A percentile compares a stretch with the other conserved stretches of the same genome.
Conservation (phyloP, 2,888 invertebrate species). For the Piscicola geometra region DNA sequence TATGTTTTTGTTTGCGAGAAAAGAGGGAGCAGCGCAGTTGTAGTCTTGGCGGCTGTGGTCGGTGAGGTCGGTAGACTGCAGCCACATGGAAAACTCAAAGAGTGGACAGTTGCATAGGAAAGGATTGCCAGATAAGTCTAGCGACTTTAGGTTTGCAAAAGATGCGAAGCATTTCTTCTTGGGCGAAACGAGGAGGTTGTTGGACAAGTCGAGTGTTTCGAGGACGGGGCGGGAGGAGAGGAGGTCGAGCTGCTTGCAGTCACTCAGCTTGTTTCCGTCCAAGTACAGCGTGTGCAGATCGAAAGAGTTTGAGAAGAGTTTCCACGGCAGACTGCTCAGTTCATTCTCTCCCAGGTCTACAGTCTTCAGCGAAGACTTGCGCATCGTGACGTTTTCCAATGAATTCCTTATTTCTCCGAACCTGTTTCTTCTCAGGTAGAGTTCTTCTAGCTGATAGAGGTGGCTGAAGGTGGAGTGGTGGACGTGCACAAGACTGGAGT, state of each 20-base stretch:
- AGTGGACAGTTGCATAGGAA: conserved; percentile 33
- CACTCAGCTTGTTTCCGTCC: conserved; percentile 33
- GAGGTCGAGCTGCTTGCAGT: conserved; percentile 25
- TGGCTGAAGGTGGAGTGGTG: conserved; percentile 33
- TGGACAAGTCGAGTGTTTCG: conserved; percentile 35
- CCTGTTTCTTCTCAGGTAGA: conserved; percentile 32
- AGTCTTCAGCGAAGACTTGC: conserved; percentile 32
- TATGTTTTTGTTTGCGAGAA: conserved; percentile 18
- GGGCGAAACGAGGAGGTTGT: conserved; percentile 33
- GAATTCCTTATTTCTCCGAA: conserved; percentile 33
- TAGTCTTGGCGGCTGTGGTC: conserved; percentile 12
- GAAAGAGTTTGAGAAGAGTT: conserved; percentile 31
- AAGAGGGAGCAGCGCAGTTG: conserved; percentile 30
- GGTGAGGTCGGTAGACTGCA: background rate
- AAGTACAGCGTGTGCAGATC: conserved; percentile 31
- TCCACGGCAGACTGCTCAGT: conserved; percentile 28
- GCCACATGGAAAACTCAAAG: conserved; percentile 23
- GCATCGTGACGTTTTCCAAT: conserved; percentile 22
- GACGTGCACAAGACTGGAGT: conserved; percentile 34
- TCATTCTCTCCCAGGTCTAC: conserved; percentile 37
- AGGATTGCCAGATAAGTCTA: conserved; percentile 37
- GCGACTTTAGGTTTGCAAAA: conserved; percentile 20
- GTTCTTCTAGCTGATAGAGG: conserved; percentile 36
- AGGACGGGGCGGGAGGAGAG: background rate
- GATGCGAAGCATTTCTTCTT: conserved; percentile 27